Percentiles rank a stretch among this genome's conserved stretches.
These are phyloP conservation scores for Synanthedon andrenaeformis DNA, from an alignment of 2,888 invertebrate genomes.

Conservation along the genomic window DNA sequence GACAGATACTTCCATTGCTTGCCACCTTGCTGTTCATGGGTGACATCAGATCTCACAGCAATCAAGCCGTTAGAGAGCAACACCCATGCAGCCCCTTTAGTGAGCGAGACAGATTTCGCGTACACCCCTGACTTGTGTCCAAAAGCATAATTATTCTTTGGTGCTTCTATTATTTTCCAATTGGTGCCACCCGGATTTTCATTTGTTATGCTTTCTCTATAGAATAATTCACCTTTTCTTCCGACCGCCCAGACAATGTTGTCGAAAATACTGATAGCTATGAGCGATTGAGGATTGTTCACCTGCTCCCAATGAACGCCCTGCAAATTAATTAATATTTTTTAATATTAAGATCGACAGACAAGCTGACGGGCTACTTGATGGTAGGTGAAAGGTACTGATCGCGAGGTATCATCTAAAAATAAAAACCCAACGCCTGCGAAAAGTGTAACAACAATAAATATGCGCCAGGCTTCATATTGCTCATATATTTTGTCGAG, in stretches of 20 bases:
- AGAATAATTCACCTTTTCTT: conserved; percentile 86
- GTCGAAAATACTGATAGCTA: conserved; percentile 78
- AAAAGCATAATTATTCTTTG: conserved; percentile 37
- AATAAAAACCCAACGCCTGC: too few species aligned
- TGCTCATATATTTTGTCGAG: too few species aligned
- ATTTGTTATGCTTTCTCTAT: conserved; percentile 79
- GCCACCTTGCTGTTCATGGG: conserved; percentile 82
- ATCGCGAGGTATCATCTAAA: too few species aligned
- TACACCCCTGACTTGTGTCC: conserved; percentile 41
- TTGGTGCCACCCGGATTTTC: conserved; percentile 75
- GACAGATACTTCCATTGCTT: conserved; percentile 82
- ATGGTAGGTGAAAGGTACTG: too few species aligned
- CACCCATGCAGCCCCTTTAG: conserved; percentile 82
- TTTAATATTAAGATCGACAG: neutral
- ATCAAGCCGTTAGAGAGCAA: conserved; percentile 79
- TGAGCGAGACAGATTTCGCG: conserved; percentile 81
- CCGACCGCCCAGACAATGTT: conserved; percentile 87
- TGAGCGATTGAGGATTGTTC: conserved; percentile 82
- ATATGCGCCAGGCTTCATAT: too few species aligned
- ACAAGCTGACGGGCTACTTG: too few species aligned
- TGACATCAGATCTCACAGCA: conserved; percentile 83
- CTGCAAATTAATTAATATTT: conserved; percentile 37
- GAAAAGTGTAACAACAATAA: too few species aligned
- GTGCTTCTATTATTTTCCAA: conserved; percentile 85
- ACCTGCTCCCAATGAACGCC: conserved; percentile 85